Evolutionary conservation across 2,113 vertebrate species (phyloP).

Genomic region (Vombatus ursinus): DNA sequence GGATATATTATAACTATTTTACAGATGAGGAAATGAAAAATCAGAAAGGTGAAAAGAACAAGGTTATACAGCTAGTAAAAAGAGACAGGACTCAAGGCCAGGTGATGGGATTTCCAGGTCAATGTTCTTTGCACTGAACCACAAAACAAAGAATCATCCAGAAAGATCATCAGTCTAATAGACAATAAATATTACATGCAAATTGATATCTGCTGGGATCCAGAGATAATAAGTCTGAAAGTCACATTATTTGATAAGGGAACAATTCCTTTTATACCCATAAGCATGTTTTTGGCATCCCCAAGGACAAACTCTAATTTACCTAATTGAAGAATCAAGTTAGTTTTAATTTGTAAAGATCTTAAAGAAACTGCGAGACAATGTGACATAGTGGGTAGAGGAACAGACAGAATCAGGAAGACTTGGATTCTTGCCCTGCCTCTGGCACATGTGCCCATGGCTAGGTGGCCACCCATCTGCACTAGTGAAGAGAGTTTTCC

Average conservation of each 20-base stretch:
- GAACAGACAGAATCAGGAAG: neutral
- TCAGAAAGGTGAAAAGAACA: neutral
- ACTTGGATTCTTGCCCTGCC: neutral
- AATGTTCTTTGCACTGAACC: neutral
- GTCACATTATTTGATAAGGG: neutral
- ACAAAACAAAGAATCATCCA: neutral
- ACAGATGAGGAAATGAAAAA: neutral
- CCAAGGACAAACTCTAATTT: neutral
- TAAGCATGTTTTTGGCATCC: neutral
- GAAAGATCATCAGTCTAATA: neutral
- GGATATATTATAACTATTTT: neutral
- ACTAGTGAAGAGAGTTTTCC: neutral
- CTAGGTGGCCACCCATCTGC: neutral
- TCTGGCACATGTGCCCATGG: neutral
- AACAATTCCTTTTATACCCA: neutral
- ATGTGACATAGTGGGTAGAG: neutral
- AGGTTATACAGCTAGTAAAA: neutral
- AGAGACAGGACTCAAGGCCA: neutral
- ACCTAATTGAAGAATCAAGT: neutral
- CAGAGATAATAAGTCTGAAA: neutral
- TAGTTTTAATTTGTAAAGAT: neutral
- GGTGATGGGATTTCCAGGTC: neutral
- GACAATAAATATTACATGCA: neutral
- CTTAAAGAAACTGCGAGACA: neutral
- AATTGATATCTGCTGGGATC: neutral